Evolutionary conservation across 2,888 invertebrate genomes (phyloP).

Genomic region (Ectemnius lituratus): DNA sequence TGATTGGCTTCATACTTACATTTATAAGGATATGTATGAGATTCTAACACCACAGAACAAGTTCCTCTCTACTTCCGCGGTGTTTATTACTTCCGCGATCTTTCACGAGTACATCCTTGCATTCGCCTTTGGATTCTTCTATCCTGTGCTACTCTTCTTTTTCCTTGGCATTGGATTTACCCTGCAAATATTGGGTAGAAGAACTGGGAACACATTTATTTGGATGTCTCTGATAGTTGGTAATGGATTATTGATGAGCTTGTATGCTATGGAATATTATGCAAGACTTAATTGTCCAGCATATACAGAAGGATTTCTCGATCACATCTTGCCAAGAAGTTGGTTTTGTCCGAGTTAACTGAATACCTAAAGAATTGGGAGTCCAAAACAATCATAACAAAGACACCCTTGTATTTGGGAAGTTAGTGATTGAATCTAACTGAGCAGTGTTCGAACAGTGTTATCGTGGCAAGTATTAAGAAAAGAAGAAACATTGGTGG

Average conservation of each 20-base stretch:
- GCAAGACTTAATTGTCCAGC: slow-evolving; percentile 87
- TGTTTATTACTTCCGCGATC: slow-evolving; percentile 89
- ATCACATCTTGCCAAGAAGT: slow-evolving; percentile 79
- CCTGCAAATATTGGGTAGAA: slow-evolving; percentile 79
- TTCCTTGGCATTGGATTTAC: slow-evolving; percentile 86
- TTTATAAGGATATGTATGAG: slow-evolving; percentile 85
- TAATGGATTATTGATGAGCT: slow-evolving; percentile 85
- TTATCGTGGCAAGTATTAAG: no score
- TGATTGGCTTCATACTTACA: slow-evolving; percentile 94
- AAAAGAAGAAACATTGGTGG: no score
- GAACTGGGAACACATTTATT: slow-evolving; percentile 88
- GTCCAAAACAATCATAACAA: no score
- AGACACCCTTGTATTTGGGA: no score
- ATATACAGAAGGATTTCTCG: slow-evolving; percentile 73
- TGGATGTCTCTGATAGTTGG: slow-evolving; percentile 91
- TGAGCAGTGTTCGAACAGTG: no score
- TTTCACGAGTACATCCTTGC: slow-evolving; percentile 93
- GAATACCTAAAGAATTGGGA: no score
- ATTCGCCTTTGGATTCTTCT: slow-evolving; percentile 90
- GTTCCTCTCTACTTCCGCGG: slow-evolving; percentile 81
- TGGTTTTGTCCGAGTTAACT: slow-evolving; percentile 70
- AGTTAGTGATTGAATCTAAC: no score
- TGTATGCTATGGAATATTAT: slow-evolving; percentile 93
- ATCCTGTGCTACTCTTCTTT: slow-evolving; percentile 89
- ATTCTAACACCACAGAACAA: slow-evolving; percentile 78